These are phyloP conservation scores for Brachionus koreanus DNA, from an alignment of 1,140 invertebrate genomes.

Conservation along the genomic window DNA sequence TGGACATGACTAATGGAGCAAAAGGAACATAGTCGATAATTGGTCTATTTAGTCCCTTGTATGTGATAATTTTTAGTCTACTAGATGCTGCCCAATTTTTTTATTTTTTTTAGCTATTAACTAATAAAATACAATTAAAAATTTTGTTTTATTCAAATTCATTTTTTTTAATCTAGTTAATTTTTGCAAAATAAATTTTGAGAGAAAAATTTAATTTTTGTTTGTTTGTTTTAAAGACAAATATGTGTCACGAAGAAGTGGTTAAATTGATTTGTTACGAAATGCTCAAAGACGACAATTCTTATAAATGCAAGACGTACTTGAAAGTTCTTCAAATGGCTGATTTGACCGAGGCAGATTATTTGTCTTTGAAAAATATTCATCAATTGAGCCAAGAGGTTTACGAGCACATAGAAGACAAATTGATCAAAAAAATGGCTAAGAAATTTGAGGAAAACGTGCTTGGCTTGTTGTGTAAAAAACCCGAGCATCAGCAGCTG, in stretches of 20 bases:
- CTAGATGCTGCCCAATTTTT: too few relatives aligned
- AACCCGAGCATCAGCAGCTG: not conserved
- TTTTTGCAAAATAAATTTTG: too few relatives aligned
- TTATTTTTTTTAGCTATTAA: too few relatives aligned
- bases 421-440: slow-evolving; percentile 5
- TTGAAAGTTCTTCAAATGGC: slow-evolving; percentile 39
- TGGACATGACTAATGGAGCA: too few relatives aligned
- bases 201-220: too few relatives aligned
- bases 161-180: too few relatives aligned
- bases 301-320: slow-evolving; percentile 36
- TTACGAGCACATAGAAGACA: slow-evolving; percentile 34
- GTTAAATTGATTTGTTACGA: slow-evolving; percentile 24
- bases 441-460: not conserved
- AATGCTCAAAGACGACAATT: slow-evolving; percentile 36
- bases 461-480: not conserved
- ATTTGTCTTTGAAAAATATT: slow-evolving; percentile 8
- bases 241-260: slow-evolving; percentile 35
- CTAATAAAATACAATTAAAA: too few relatives aligned
- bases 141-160: too few relatives aligned
- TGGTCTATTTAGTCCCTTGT: too few relatives aligned
- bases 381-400: slow-evolving; percentile 18
- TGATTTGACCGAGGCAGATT: slow-evolving; percentile 3
- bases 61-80: too few relatives aligned
- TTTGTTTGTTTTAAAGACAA: too few relatives aligned
- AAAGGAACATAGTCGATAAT: too few relatives aligned